These are phyloP conservation scores for Campoplex capitator DNA, from an alignment of 2,888 invertebrate species.

Conservation along the genomic window DNA sequence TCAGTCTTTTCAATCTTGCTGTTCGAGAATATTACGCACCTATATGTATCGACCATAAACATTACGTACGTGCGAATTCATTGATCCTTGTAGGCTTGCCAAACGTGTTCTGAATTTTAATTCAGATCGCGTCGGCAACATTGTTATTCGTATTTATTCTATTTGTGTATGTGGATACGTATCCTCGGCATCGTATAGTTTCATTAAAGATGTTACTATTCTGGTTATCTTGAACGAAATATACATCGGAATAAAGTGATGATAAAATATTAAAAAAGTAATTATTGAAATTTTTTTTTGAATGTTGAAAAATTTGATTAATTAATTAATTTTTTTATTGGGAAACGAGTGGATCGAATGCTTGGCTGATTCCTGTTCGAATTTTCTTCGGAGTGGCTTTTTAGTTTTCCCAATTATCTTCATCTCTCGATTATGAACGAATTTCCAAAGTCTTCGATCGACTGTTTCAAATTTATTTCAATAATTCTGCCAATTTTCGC, in stretches of 20 bases:
- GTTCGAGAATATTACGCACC: slow-evolving; percentile 54
- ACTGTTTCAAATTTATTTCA: too few relatives aligned
- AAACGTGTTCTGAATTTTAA: slow-evolving; percentile 55
- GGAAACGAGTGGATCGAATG: too few relatives aligned
- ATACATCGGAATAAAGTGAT: not conserved
- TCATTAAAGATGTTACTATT: not conserved
- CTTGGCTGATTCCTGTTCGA: too few relatives aligned
- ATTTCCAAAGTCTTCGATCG: too few relatives aligned
- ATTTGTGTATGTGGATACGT: too few relatives aligned
- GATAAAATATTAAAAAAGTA: not conserved
- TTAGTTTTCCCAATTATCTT: too few relatives aligned
- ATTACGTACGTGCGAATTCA: slow-evolving; percentile 47
- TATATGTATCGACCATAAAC: slow-evolving; percentile 17
- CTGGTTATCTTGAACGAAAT: not conserved
- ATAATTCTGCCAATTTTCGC: too few relatives aligned
- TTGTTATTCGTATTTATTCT: not conserved
- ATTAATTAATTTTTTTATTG: too few relatives aligned
- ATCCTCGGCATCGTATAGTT: not conserved
- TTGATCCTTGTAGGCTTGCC: slow-evolving; percentile 57
- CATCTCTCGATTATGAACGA: too few relatives aligned
- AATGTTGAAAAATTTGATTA: too few relatives aligned
- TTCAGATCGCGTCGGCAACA: not conserved
- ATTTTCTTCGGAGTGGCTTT: too few relatives aligned
- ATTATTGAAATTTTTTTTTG: too few relatives aligned
- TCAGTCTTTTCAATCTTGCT: slow-evolving; percentile 55